These are phyloP conservation scores for Silurus asotus DNA, from an alignment of 2,113 vertebrate genomes.

Conservation along the genomic window DNA sequence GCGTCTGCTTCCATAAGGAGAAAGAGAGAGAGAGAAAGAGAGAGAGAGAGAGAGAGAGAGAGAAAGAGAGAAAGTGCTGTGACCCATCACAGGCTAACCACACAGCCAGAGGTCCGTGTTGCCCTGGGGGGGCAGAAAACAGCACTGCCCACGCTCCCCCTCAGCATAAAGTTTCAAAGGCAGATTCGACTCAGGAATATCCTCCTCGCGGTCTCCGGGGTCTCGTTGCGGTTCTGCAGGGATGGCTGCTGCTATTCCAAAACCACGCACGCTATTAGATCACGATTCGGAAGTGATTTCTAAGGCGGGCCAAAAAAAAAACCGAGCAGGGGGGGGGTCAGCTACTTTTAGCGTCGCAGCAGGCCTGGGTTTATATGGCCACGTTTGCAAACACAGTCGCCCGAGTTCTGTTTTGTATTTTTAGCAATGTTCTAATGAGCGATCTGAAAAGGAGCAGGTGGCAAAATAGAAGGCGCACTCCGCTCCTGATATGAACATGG, in stretches of 20 bases:
- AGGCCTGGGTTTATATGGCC: slow-evolving; percentile 40
- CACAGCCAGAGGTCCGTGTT: slow-evolving; percentile 19
- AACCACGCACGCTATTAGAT: slow-evolving; percentile 15
- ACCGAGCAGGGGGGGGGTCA: slow-evolving; percentile 11
- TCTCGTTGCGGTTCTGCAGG: slow-evolving; percentile 22
- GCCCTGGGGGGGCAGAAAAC: slow-evolving; percentile 34
- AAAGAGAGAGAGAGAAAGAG: neutral
- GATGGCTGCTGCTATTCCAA: slow-evolving; percentile 24
- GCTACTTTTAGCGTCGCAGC: slow-evolving; percentile 37
- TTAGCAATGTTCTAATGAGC: slow-evolving; percentile 36
- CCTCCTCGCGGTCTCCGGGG: slow-evolving; percentile 30
- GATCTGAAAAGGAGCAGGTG: slow-evolving; percentile 34
- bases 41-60: neutral
- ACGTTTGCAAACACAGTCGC: slow-evolving; percentile 52
- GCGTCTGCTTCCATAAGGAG: slow-evolving; percentile 46
- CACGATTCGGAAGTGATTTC: slow-evolving; percentile 41
- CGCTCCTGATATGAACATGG: slow-evolving; percentile 53
- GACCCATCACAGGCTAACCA: neutral
- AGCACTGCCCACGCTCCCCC: neutral
- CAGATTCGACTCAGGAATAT: slow-evolving; percentile 44
- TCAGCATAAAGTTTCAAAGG: slow-evolving; percentile 41
- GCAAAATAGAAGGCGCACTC: slow-evolving; percentile 38
- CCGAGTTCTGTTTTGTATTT: slow-evolving; percentile 35
- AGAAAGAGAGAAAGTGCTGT: neutral
- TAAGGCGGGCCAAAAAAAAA: slow-evolving; percentile 8